Base-by-base conservation (phyloP, 2,888 invertebrate species). In the Agelastica alni region DNA sequence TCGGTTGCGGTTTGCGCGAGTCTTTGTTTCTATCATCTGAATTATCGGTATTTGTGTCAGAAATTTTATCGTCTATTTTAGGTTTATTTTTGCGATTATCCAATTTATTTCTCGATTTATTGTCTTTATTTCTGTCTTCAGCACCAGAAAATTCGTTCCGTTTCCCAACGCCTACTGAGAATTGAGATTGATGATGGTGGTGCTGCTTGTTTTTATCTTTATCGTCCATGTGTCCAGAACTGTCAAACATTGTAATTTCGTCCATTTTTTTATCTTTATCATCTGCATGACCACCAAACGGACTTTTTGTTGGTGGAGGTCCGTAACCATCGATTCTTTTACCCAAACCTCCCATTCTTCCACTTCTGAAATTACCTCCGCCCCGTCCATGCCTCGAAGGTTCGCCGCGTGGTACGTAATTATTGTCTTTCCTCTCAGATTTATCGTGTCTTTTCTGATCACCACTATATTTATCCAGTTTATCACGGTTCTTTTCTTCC, bases 331-430 rank as follows among this genome's bases (percentile, higher is more conserved):
- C 83, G 53, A 88, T 85, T 61, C 88, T 80, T 61, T 81, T 82
- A 52, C 86, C 82, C 14, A 81, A 78, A 58, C 79, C 79, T 28
- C 82, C 80, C 62, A 67, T 65, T 30, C 66, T 48, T 2, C 59
- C 60, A 30, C 62, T 62, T 54, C 69, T 57, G 49, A 70, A 67
- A 42, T 64, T 68, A 37, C 70, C 70, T 2, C 82, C 83, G 10
- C 89, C 91, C 56, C 94, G 82, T 3, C 94, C 94, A 53, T 93
- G 85, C 44, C 93, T 81, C 1, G 93, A 93, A 0, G 94, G 94
- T 74, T 93, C 93, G 1, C 94, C 94, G 14, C 92, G 83, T 0
- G 93, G 93, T 1, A 90, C 87, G 76, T 93, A 93, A 41, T 88
- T 89, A 44, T 55, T 56, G 13, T 62, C 59, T 30, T 53, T 62